Conservation (phyloP, 1,140 invertebrate species). For the Aplysia californica region DNA sequence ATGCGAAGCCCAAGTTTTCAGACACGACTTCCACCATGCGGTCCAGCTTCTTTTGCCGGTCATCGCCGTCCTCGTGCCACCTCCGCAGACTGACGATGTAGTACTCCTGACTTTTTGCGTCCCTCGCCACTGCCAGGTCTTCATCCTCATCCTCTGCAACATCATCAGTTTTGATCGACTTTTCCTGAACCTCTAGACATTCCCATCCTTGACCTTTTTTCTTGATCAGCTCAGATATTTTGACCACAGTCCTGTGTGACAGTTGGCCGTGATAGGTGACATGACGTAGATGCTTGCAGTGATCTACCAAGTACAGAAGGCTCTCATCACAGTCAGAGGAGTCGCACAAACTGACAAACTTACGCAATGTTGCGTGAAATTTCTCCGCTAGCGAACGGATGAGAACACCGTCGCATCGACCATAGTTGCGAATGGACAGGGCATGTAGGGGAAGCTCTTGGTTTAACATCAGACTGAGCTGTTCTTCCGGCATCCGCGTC, state of each 20-base stretch:
- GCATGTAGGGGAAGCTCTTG: not conserved
- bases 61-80: constrained; percentile 8
- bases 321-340: constrained; percentile 8
- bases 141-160: not conserved
- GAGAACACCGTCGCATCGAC: not conserved
- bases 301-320: not conserved
- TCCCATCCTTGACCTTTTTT: not conserved
- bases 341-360: constrained; percentile 15
- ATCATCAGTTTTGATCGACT: not conserved
- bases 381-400: not conserved
- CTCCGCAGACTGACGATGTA: not conserved
- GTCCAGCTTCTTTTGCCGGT: not conserved
- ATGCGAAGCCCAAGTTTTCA: not conserved
- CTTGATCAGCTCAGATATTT: constrained; percentile 10
- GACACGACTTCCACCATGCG: not conserved
- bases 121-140: not conserved
- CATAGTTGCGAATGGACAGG: constrained; percentile 4
- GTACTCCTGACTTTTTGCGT: not conserved
- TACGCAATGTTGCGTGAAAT: not conserved
- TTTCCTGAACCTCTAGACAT: constrained; percentile 8
- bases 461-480: not conserved
- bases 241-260: not conserved
- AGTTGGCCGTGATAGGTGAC: constrained; percentile 3
- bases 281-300: not conserved
- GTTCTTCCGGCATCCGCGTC: not conserved